phyloP scores from a whole-genome alignment of 2,888 invertebrate species.

The Hipparchia semele region DNA sequence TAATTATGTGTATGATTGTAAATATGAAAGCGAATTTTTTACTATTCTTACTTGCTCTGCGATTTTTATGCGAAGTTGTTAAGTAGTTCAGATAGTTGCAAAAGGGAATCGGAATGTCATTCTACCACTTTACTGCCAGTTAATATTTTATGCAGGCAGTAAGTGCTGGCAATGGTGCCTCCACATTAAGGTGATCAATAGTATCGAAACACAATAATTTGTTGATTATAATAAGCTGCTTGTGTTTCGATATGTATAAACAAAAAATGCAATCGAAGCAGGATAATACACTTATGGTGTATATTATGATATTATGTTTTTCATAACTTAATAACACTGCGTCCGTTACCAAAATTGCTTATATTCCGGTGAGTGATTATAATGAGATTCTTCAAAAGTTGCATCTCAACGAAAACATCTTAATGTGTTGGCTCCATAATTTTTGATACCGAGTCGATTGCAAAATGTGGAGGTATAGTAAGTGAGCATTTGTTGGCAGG shows the following conservation, averaged over 20 bases:
- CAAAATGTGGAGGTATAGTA: constrained; percentile 48
- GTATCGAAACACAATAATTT: neutral
- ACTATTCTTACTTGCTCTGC: constrained; percentile 50
- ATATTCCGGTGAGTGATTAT: neutral
- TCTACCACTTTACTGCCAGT: constrained; percentile 28
- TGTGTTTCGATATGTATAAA: no score
- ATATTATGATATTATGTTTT: neutral
- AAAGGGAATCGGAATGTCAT: constrained; percentile 30
- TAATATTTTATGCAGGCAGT: constrained; percentile 34
- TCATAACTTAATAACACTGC: neutral
- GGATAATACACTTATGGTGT: neutral
- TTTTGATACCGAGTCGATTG: constrained; percentile 4
- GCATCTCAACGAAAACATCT: neutral
- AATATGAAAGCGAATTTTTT: constrained; percentile 29
- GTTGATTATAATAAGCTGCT: no score
- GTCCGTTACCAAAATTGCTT: neutral
- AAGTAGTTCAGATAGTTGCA: constrained; percentile 43
- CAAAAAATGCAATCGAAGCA: no score
- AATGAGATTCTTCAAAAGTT: neutral
- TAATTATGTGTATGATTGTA: constrained; percentile 21
- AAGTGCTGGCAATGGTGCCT: constrained; percentile 16
- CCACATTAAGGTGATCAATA: constrained; percentile 22
- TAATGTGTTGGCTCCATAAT: constrained; percentile 9
- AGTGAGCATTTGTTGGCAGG: constrained; percentile 60
- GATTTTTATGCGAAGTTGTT: constrained; percentile 52